These are phyloP conservation scores for Bagarius yarrelli DNA, from an alignment of 2,113 vertebrate species.

Conservation along the genomic window DNA sequence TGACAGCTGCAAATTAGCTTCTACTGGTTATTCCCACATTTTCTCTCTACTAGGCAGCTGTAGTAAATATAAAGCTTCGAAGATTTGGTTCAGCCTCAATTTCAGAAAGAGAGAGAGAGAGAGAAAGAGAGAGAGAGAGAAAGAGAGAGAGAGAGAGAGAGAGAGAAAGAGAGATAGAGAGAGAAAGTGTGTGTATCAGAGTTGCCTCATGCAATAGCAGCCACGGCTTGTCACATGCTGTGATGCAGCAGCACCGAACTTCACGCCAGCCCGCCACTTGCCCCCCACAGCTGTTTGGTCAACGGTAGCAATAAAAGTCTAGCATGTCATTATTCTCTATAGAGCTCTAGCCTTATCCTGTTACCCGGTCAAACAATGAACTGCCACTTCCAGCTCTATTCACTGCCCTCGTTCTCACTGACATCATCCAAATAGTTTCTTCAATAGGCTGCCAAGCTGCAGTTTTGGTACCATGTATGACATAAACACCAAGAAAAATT, in stretches of 20 bases:
- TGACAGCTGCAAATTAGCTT: conserved; percentile 43
- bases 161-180: conserved; percentile 6
- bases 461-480: conserved; percentile 37
- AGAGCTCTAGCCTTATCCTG: conserved; percentile 36
- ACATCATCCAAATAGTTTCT: conserved; percentile 46
- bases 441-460: conserved; percentile 11
- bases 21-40: conserved; percentile 38
- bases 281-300: conserved; percentile 37
- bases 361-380: conserved; percentile 37
- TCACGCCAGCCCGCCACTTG: neutral
- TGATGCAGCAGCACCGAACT: conserved; percentile 7
- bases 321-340: conserved; percentile 40
- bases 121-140: neutral
- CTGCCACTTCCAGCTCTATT: conserved; percentile 47
- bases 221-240: conserved; percentile 16
- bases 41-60: conserved; percentile 28
- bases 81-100: neutral
- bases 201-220: conserved; percentile 29
- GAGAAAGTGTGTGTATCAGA: neutral
- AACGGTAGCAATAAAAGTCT: conserved; percentile 30
- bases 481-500: neutral
- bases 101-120: too few relatives aligned
- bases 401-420: conserved; percentile 30
- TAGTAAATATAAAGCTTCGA: neutral
- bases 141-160: conserved; percentile 19